Evolutionary conservation across 2,888 invertebrate genomes (phyloP).

Genomic region (Entomobrya multifasciata): DNA sequence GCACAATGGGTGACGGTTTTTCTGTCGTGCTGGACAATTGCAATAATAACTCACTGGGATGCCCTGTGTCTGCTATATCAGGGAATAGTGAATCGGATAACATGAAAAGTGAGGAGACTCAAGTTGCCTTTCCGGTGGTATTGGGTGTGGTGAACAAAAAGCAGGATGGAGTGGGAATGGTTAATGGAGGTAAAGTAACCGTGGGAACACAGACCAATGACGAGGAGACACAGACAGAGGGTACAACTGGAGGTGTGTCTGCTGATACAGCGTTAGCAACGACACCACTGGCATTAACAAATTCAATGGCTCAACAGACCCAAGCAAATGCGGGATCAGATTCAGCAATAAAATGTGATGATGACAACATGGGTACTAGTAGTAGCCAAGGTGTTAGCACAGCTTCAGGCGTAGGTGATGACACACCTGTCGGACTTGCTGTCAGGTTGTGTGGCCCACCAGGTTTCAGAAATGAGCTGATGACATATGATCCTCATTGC

Average conservation of each 20-base stretch:
- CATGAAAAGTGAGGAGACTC: slow-evolving; percentile 48
- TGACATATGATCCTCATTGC: slow-evolving; percentile 92
- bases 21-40: slow-evolving; percentile 3
- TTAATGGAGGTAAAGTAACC: slow-evolving; percentile 84
- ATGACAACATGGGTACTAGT: no score
- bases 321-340: slow-evolving; percentile 32
- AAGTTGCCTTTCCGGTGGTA: slow-evolving; percentile 60
- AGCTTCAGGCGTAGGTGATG: slow-evolving; percentile 31
- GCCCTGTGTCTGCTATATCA: not conserved
- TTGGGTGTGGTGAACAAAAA: no score
- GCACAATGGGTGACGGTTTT: slow-evolving; percentile 15
- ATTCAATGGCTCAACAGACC: not conserved
- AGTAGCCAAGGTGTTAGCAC: slow-evolving; percentile 22
- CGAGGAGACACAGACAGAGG: slow-evolving; percentile 83
- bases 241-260: not conserved
- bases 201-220: slow-evolving; percentile 94
- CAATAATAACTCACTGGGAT: not conserved
- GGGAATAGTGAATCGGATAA: slow-evolving; percentile 12
- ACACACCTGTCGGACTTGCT: slow-evolving; percentile 22
- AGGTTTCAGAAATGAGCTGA: slow-evolving; percentile 86
- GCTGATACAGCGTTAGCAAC: not conserved
- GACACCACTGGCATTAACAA: slow-evolving; percentile 14
- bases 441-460: slow-evolving; percentile 80
- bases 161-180: slow-evolving; percentile 46
- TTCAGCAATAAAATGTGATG: slow-evolving; percentile 67